Conservation (phyloP, 2,888 invertebrate species). For the Lasioglossum pauxillum region DNA sequence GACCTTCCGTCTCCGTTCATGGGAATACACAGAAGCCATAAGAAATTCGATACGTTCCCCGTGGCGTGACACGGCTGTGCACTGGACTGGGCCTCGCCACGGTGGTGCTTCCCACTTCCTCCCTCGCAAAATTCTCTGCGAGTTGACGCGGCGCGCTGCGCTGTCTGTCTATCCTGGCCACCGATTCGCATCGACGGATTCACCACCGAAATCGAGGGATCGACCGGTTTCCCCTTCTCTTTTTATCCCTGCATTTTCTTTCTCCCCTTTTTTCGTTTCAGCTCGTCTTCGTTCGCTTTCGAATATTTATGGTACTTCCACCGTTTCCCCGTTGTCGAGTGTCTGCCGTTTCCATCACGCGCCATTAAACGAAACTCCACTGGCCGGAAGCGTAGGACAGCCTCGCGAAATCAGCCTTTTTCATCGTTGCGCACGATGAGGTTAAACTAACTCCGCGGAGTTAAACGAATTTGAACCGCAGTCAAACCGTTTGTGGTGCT, state of each 20-base stretch:
- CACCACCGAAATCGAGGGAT: conserved; percentile 35
- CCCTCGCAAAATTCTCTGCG: conserved; percentile 70
- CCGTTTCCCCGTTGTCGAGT: background rate
- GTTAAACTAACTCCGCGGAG: too few species aligned
- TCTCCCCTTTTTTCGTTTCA: background rate
- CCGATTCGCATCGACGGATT: conserved; percentile 63
- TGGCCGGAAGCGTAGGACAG: conserved; percentile 10
- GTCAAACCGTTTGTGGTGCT: too few species aligned
- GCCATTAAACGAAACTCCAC: background rate
- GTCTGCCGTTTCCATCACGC: background rate
- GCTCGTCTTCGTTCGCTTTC: background rate
- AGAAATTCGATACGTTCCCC: conserved; percentile 83
- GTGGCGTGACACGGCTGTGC: conserved; percentile 74
- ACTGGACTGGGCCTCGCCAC: conserved; percentile 68
- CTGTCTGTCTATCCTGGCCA: conserved; percentile 46
- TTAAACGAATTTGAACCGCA: too few species aligned
- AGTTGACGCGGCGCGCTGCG: conserved; percentile 10
- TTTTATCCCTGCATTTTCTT: background rate
- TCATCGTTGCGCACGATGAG: too few species aligned
- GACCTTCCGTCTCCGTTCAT: conserved; percentile 74
- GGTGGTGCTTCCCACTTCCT: conserved; percentile 85
- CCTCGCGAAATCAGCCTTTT: background rate
- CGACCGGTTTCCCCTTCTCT: background rate
- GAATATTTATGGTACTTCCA: background rate
- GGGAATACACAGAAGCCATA: conserved; percentile 84